Base-by-base conservation (phyloP, 1,140 invertebrate genomes). In the Babylonia areolata region DNA sequence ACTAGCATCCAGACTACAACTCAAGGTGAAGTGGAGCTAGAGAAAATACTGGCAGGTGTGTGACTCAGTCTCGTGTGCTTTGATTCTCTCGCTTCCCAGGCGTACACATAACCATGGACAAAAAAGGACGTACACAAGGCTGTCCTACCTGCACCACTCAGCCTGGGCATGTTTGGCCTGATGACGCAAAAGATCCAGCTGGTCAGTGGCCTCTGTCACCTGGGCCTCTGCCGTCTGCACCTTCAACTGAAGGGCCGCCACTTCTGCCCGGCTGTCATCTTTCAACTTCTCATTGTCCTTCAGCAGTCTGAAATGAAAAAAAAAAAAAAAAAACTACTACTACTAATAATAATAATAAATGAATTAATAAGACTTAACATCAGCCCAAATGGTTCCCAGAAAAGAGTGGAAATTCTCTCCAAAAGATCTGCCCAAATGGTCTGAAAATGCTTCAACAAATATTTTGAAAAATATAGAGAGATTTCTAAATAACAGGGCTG, bases 201-300 rank as follows among this genome's bases (percentile, higher is more conserved):
- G 40, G 15, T 86, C 80, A 42, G 54, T 87, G 33, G 79, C 75
- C 33, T 86, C 75, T 33, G 85, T 58, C 17, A 86, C 28, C 58
- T 87, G 79, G 23, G 84, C 85, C 64, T 86, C 82, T n/a, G 51
- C 84, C 15, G 85, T 86, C 37, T 88, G 77, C 17, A 88, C 71
- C 37, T 85, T 82, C 51, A 85, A 82, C 73, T 88, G 87, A 5
- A 89, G 73, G 28, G 86, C 87, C 42, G 81, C 80, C 3, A 89
- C 88, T 17, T 79, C 46, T 20, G 86, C 71, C n/a, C 83, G 83
- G 37, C 85, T 89, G 33, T 84, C 81, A 15, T 85, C 51, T 28
- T 87, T 81, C 51, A 88, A n/a, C 15, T 77, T 85, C 35, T 80
- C 71, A 37, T 88, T 64, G 58, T 85, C 85, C 39, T 20, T 42